Evolutionary conservation across 2,797 vertebrate genomes (phyloP), one percentile per base, ranked within the genome.

Genomic region (Enteromius mattozi): DNA sequence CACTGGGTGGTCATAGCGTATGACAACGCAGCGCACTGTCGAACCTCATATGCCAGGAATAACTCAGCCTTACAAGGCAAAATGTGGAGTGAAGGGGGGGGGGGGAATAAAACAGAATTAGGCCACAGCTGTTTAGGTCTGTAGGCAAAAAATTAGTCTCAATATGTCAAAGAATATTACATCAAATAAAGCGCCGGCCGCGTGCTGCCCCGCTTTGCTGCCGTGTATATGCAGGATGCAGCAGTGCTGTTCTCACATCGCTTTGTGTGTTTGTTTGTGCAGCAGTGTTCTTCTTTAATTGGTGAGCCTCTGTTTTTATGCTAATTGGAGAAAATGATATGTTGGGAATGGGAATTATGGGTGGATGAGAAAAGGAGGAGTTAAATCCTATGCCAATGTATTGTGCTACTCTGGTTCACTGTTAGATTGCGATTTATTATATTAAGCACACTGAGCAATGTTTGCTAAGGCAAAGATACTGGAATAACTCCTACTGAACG

Each of bases 41-140:
- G 82, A 93, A 94, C 91, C 89, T 77, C 91, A 89, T 91, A 88
- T 86, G 87, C 92, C 92, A 92, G 92, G 93, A 96, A 96, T 93
- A 90, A 94, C 92, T 91, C 90, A 84, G 92, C 92, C 95, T 96
- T 95, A 95, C 95, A 93, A 95, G 92, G 95, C 93, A 95, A 91
- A 91, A 95, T 87, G 90, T 92, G 92, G 96, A 96, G 91, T 78
- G 88, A 83, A 81, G 45, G 71, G 75, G 79, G 21, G 83, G 76
- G 90, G 90, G 85, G 40, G 40, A 89, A 49, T 70, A 89, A 92
- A 94, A 93, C 92, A 95, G 96, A 97, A 97, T 93, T 95, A 96
- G 96, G 96, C 92, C 96, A 96, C 96, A 96, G 95, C 96, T 98
- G 95, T 96, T 95, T 95, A 93, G 88, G 94, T 96, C 96, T 96